Conservation (phyloP, 2,888 invertebrate genomes). For the Chelonus formosanus region DNA sequence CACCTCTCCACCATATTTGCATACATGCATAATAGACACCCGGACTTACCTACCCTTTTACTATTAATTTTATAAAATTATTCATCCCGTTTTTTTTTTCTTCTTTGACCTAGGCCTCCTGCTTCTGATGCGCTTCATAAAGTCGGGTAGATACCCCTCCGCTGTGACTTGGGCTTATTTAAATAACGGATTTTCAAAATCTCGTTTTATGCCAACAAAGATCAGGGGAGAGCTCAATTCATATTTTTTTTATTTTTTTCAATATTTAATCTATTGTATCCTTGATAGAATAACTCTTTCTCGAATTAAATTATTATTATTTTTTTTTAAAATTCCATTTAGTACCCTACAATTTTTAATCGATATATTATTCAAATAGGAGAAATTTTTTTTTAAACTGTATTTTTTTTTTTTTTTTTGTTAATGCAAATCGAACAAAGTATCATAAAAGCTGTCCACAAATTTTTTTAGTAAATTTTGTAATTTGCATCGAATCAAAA, state of each 20-base stretch:
- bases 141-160: slow-evolving; percentile 2
- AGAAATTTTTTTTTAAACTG: too few species aligned
- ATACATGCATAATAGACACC: slow-evolving; percentile 36
- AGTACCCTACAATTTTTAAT: too few species aligned
- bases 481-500: too few species aligned
- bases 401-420: too few species aligned
- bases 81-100: slow-evolving; percentile 49
- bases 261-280: neutral
- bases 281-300: too few species aligned
- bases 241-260: slow-evolving; percentile 14
- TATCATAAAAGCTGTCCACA: too few species aligned
- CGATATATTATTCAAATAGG: too few species aligned
- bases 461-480: too few species aligned
- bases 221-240: slow-evolving; percentile 37
- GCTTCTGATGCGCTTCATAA: slow-evolving; percentile 13
- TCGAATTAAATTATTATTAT: too few species aligned
- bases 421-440: too few species aligned
- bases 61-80: slow-evolving; percentile 63
- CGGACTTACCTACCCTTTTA: slow-evolving; percentile 35
- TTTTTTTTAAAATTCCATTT: too few species aligned
- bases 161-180: slow-evolving; percentile 51
- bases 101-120: slow-evolving; percentile 22
- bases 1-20: slow-evolving; percentile 58
- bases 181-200: slow-evolving; percentile 65
- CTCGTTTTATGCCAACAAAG: slow-evolving; percentile 54